Percentiles rank a stretch among this genome's conserved stretches.
Conservation (phyloP, 2,113 vertebrate genomes). For the Catharus fuscescens region DNA sequence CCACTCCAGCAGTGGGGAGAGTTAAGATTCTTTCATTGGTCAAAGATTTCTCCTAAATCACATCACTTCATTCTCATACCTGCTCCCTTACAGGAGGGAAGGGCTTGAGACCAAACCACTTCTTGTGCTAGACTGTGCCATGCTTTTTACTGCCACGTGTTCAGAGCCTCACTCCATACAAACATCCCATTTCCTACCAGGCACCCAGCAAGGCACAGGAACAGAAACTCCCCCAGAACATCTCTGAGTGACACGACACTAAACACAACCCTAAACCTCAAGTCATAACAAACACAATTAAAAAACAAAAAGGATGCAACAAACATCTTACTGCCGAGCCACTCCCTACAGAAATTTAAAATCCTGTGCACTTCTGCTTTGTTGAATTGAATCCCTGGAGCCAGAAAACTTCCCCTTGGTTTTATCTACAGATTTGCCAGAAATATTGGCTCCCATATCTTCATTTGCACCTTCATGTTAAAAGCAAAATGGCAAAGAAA, state of each 20-base stretch:
- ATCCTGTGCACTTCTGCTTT: background rate
- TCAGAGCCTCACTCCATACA: background rate
- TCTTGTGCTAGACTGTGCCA: background rate
- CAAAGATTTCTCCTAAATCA: background rate
- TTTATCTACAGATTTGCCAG: background rate
- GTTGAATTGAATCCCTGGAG: background rate
- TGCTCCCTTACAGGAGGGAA: background rate
- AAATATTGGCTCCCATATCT: background rate
- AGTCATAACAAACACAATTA: background rate
- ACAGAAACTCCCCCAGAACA: background rate
- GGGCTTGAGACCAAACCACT: background rate
- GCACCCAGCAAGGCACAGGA: background rate
- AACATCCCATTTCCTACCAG: fast-evolving
- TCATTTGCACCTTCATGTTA: background rate
- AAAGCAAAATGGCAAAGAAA: background rate
- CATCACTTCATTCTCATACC: background rate
- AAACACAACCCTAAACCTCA: background rate
- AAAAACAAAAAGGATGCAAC: background rate
- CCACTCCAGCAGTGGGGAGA: background rate
- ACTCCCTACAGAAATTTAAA: background rate
- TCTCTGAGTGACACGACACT: background rate
- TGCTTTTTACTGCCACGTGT: background rate
- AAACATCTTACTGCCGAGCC: background rate
- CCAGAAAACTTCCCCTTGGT: background rate
- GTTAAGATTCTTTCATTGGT: background rate